phyloP scores from a whole-genome alignment of 2,888 invertebrate species.

The Tinea pellionella region DNA sequence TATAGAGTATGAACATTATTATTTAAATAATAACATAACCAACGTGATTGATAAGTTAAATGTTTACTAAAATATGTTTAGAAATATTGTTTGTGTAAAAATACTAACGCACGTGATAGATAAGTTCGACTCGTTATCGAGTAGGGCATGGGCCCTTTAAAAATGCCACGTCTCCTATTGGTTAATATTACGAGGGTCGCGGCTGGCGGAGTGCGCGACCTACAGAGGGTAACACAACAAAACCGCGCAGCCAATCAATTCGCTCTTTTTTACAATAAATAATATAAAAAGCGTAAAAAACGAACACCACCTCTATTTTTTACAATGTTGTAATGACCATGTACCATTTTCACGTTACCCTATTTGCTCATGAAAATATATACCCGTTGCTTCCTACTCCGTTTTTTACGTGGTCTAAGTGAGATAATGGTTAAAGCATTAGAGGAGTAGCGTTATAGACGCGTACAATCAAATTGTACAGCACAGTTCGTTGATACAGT shows the following conservation, averaged over 20 bases:
- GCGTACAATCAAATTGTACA: too few species aligned
- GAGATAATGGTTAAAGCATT: background rate
- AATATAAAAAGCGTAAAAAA: slow-evolving; percentile 55
- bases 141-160: slow-evolving; percentile 57
- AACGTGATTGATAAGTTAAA: background rate
- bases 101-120: background rate
- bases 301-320: slow-evolving; percentile 27
- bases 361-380: background rate
- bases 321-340: slow-evolving; percentile 21
- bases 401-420: background rate
- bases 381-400: background rate
- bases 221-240: slow-evolving; percentile 29
- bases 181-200: slow-evolving; percentile 35
- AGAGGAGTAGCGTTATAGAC: too few species aligned
- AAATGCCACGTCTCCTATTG: slow-evolving; percentile 37
- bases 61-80: background rate
- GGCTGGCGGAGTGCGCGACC: slow-evolving; percentile 24
- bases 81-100: background rate
- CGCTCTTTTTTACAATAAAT: slow-evolving; percentile 65
- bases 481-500: too few species aligned
- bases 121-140: background rate
- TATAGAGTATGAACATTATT: too few species aligned
- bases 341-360: background rate
- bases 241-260: slow-evolving; percentile 65
- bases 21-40: background rate